A percentile compares a stretch with the other conserved stretches of the same genome.
Evolutionary conservation across 92 coral and sea anemone genomes (phyloP).

Genomic region (Porites lobata): DNA sequence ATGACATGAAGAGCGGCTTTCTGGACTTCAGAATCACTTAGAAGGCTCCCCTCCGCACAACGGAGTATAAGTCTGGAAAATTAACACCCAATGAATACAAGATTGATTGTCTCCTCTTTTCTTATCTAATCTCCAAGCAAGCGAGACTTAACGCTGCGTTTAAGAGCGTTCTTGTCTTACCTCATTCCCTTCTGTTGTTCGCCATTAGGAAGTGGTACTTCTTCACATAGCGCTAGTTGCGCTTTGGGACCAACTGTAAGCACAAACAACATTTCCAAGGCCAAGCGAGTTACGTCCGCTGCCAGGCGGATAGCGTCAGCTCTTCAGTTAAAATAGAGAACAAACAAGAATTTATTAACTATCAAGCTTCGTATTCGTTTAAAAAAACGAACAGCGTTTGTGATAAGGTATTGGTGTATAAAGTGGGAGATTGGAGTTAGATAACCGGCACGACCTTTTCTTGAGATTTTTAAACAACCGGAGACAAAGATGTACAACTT

Average conservation of each 20-base stretch:
- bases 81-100: not conserved
- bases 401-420: too few relatives aligned
- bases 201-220: slow-evolving; percentile 81
- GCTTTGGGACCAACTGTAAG: slow-evolving; percentile 88
- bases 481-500: too few relatives aligned
- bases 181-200: slow-evolving; percentile 89
- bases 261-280: slow-evolving; percentile 87
- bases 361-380: too few relatives aligned
- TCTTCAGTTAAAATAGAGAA: not conserved
- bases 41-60: slow-evolving; percentile 94
- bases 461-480: too few relatives aligned
- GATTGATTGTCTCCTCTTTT: too few relatives aligned
- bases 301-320: slow-evolving; percentile 37
- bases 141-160: too few relatives aligned
- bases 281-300: slow-evolving; percentile 89
- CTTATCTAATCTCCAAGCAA: too few relatives aligned
- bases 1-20: slow-evolving; percentile 93
- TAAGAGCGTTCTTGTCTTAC: slow-evolving; percentile 31
- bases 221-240: slow-evolving; percentile 83
- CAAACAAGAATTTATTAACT: not conserved
- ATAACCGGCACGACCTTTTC: too few relatives aligned
- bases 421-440: too few relatives aligned
- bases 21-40: slow-evolving; percentile 93
- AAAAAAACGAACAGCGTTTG: too few relatives aligned
- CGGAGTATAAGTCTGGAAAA: slow-evolving; percentile 67